Evolutionary conservation across 2,113 vertebrate species (phyloP).

Genomic region (Irena cyanogastra): DNA sequence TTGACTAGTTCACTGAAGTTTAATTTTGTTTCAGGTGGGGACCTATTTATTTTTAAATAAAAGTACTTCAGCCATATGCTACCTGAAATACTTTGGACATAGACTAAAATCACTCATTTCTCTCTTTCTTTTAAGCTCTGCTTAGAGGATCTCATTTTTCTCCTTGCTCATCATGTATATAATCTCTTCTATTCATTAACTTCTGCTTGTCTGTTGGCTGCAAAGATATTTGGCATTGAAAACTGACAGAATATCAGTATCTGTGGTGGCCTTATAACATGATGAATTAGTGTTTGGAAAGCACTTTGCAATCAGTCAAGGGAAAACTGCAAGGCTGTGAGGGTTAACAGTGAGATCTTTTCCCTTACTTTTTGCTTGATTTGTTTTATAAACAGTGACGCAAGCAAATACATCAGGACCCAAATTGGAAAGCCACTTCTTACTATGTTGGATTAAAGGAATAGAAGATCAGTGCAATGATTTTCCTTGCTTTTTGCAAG

Average conservation of each 20-base stretch:
- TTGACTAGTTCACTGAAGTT: not conserved
- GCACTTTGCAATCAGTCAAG: not conserved
- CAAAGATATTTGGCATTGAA: not conserved
- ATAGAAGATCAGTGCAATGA: not conserved
- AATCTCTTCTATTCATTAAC: not conserved
- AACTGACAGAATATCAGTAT: not conserved
- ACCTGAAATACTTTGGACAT: not conserved
- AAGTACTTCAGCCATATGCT: not conserved
- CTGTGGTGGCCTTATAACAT: not conserved
- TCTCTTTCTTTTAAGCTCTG: not conserved
- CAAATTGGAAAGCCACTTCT: not conserved
- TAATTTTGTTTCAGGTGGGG: not conserved
- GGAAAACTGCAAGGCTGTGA: not conserved
- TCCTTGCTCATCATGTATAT: not conserved
- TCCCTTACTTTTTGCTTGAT: not conserved
- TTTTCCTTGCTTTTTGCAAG: not conserved
- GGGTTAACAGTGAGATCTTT: not conserved
- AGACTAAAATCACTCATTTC: not conserved
- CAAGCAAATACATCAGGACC: not conserved
- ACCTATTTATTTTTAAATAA: not conserved
- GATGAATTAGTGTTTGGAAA: conserved; percentile 10
- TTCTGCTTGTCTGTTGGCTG: conserved; percentile 7
- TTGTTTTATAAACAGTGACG: not conserved
- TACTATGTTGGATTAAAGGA: not conserved
- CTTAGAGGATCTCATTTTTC: not conserved